Evolutionary conservation across 2,888 invertebrate genomes (phyloP), one percentile per base, ranked within the genome.

Genomic region (Mechanitis messenoides): DNA sequence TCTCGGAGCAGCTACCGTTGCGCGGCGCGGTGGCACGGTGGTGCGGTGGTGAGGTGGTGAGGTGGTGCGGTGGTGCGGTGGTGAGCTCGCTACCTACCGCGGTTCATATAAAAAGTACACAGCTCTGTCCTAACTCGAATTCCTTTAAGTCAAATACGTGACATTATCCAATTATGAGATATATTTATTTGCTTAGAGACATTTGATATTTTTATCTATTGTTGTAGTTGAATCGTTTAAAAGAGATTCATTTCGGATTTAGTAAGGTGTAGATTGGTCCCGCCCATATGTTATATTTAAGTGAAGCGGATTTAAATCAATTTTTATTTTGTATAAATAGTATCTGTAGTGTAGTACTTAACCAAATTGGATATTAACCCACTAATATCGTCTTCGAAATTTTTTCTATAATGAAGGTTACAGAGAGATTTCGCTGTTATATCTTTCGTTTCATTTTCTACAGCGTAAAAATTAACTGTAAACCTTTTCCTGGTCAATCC

Each of bases 21-120:
- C 20, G 20, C 20, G 20, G 20, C 20, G 20, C 20, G 20, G 20
- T 20, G 20, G 20, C 20, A 20, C 20, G 20, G 84, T 89, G 87
- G 88, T 86, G 89, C 78, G 89, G 87, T 88, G 87, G 81, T 6
- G 3, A 87, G 89, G 87, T 88, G 87, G 81, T 6, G 3, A 87
- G 88, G 84, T 89, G 87, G 88, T 86, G 89, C 78, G 89, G 87
- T 88, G 87, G 81, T 6, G 3, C 87, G 89, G 83, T 89, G 86
- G 87, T 85, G 89, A 78, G 88, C 87, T 89, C 86, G 81, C 74
- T 85, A 88, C 89, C 88, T 89, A 87, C 89, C 89, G 87, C 85
- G 80, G 84, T 74, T 74, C 76, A 72, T 53, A 62, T 35, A 81
- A 85, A 87, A 86, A 84, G 83, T 77, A 71, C 75, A 77, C 81